These are phyloP conservation scores for Caenorhabditis doughertyi DNA, from an alignment of 2,888 invertebrate species.

Conservation along the genomic window DNA sequence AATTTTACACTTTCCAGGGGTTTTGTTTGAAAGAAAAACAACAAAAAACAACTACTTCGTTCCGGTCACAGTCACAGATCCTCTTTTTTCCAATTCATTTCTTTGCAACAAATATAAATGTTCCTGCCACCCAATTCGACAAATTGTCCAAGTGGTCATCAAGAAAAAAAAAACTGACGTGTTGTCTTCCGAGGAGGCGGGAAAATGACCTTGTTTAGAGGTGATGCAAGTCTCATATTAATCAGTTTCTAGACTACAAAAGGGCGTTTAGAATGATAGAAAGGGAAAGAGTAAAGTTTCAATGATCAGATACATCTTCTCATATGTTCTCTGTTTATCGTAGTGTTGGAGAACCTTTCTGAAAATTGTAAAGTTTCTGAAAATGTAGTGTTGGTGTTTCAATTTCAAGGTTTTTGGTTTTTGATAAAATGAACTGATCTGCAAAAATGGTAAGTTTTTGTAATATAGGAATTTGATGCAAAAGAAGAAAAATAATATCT, in stretches of 20 bases:
- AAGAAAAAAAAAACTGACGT: conserved; percentile 12
- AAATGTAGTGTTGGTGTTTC: too few relatives aligned
- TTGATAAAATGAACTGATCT: too few relatives aligned
- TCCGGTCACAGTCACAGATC: conserved; percentile 35
- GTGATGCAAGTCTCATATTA: not conserved
- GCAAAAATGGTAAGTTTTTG: too few relatives aligned
- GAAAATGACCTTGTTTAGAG: conserved; percentile 30
- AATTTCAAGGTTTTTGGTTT: too few relatives aligned
- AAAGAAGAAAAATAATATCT: too few relatives aligned
- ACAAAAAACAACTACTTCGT: not conserved
- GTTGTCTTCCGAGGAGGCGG: not conserved
- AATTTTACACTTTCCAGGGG: not conserved
- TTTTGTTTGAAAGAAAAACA: not conserved
- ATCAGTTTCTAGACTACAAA: conserved; percentile 23
- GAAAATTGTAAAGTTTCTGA: not conserved
- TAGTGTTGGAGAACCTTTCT: not conserved
- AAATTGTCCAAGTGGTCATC: conserved; percentile 28
- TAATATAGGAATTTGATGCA: too few relatives aligned
- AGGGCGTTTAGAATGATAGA: not conserved
- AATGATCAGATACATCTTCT: conserved; percentile 31
- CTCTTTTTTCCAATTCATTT: not conserved
- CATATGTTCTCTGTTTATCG: not conserved
- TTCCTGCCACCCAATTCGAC: conserved; percentile 43
- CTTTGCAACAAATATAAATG: conserved; percentile 14
- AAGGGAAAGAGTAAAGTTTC: conserved; percentile 7